Evolutionary conservation across 2,113 vertebrate species (phyloP), one percentile per base, ranked within the genome.

Genomic region (Melanostigma gelatinosum): DNA sequence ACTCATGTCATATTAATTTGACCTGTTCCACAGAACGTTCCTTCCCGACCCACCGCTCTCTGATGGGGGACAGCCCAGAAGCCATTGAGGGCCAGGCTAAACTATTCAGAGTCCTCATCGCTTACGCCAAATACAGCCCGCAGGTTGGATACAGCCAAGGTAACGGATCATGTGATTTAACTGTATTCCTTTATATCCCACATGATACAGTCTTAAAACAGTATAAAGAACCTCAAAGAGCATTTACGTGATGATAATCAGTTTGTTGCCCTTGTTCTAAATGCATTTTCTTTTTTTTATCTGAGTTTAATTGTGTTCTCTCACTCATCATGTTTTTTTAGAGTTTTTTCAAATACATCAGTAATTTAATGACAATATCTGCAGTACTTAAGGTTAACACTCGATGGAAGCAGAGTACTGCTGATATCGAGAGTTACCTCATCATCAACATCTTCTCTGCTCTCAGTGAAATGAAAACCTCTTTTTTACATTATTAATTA

Each of bases 51-150:
- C 95, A 96, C 71, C 91, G 90, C 3, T 94, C 94, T n/a, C 84
- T 95, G 57, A 94, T 94, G 95, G 94, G 94, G 18, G 92, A 94
- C 16, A 92, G 88, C 20, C 90, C 94, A 9, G 95, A 95, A 62
- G 94, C 93, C 72, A 95, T 94, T 1, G 94, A 95, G 85, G 94
- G 94, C 32, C 94, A 94, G 74, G 93, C 95, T 8, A 95, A 94
- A 80, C 94, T 95, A 54, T 95, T 95, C 85, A 66, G 95, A 44
- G 92, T 95, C 72, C 92, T 95, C 73, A 86, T 91, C 1, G 95
- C 91, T 12, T 94, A 90, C 0, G 93, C 94, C 29, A 92, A 24
- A 72, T 95, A 94, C 84, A 94, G 91, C 72, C 92, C 93, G 1
- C 80, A 85, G 40, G 88, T 94, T 3, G 95, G 94, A 54, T 95